phyloP scores from a whole-genome alignment of 2,888 invertebrate species.

The Leucophora obtusa region DNA sequence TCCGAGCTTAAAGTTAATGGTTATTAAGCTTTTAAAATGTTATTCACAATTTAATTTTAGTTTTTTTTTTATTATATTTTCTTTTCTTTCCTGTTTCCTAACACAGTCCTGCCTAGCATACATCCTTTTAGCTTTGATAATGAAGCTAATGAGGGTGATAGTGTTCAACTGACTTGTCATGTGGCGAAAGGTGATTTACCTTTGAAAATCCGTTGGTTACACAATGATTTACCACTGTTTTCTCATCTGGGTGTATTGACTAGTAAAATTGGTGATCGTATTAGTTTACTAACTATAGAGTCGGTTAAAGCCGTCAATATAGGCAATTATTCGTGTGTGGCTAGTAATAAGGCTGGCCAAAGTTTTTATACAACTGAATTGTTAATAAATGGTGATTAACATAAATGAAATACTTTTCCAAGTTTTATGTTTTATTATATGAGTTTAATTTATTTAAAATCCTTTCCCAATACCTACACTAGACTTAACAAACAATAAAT shows the following conservation, averaged over 20 bases:
- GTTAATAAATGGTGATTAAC: slow-evolving; percentile 82
- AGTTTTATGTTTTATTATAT: slow-evolving; percentile 3
- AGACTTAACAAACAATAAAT: neutral
- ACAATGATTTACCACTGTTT: slow-evolving; percentile 74
- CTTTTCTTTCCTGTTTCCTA: neutral
- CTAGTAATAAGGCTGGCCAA: slow-evolving; percentile 82
- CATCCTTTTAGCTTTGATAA: slow-evolving; percentile 78
- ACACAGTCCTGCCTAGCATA: slow-evolving; percentile 85
- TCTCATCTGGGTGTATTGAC: slow-evolving; percentile 82
- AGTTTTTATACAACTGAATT: slow-evolving; percentile 82
- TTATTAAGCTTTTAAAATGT: slow-evolving; percentile 60
- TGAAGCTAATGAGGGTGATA: slow-evolving; percentile 84
- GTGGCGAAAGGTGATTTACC: slow-evolving; percentile 83
- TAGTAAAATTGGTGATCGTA: slow-evolving; percentile 83
- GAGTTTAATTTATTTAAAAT: neutral
- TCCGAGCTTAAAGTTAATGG: slow-evolving; percentile 78
- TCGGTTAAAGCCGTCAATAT: slow-evolving; percentile 84
- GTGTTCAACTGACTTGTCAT: slow-evolving; percentile 81
- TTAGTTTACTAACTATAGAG: slow-evolving; percentile 85
- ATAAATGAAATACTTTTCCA: neutral
- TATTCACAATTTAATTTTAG: neutral
- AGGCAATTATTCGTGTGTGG: slow-evolving; percentile 85
- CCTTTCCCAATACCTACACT: neutral
- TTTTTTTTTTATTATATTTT: slow-evolving; percentile 21
- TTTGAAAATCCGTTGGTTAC: slow-evolving; percentile 83